Base-by-base conservation (phyloP, 2,888 invertebrate genomes). In the Mimas tiliae region DNA sequence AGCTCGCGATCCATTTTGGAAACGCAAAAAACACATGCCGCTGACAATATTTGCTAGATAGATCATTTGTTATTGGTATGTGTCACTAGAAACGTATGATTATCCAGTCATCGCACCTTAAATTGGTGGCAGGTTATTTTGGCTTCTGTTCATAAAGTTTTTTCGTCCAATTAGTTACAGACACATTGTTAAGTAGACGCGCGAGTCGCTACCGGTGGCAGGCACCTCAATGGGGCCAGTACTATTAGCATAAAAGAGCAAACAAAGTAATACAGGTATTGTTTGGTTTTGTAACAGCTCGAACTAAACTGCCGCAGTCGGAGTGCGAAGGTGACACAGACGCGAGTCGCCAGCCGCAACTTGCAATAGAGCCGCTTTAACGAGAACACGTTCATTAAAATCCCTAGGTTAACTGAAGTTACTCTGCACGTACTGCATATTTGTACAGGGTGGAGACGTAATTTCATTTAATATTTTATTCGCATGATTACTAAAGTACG, bases 221-320 rank as follows among this genome's bases (percentile, higher is more conserved):
- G 80, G 82, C 83, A 83, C 81, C 82, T 79, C 81, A 88, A 82
- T 80, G 87, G 84, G 89, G 90, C 85, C 88, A 83, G 74, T 74
- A 72, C 73, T 90, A 84, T 89, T 86, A 80, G 85, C 81, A 75
- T 78, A 82, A 83, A 74, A 73, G 77, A 74, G 78, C 81, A 90
- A 91, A 91, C 84, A 90, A 75, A 73, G 77, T 76, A 79, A 82
- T 80, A 73, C 72, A 74, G 72, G 58, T 58, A 73, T 72, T 88
- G 83, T 89, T 88, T 87, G 80, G 83, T 77, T 79, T 83, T 75
- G 80, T 85, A 82, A 86, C 84, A 78, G 78, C 80, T 82, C 70
- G 73, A 82, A 78, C 74, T 73, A 79, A 79, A 77, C 79, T 86
- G 84, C 77, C 85, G 34, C 55, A 72, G 65, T 81, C 74, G 50